A percentile compares a stretch with the other conserved stretches of the same genome.
phyloP scores from a whole-genome alignment of 2,888 invertebrate genomes.

The Nasonovia ribisnigri region DNA sequence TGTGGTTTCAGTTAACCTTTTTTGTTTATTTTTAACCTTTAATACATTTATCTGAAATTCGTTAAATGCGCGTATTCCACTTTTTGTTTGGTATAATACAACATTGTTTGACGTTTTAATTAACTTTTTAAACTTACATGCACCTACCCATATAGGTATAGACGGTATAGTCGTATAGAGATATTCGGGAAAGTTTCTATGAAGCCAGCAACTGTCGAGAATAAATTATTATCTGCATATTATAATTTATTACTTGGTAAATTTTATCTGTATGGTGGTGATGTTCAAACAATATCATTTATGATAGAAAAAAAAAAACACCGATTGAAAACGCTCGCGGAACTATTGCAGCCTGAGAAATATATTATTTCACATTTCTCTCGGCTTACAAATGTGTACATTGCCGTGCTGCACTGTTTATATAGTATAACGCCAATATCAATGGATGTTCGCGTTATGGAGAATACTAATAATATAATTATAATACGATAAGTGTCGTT shows the following conservation, averaged over 20 bases:
- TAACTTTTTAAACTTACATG: neutral
- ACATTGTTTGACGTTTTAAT: neutral
- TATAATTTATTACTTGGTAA: neutral
- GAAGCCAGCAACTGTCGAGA: neutral
- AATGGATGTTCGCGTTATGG: neutral
- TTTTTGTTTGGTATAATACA: neutral
- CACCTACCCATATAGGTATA: neutral
- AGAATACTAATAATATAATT: neutral
- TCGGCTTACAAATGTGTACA: neutral
- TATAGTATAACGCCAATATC: neutral
- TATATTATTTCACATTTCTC: neutral
- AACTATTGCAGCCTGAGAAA: neutral
- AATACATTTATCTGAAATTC: neutral
- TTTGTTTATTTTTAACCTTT: neutral
- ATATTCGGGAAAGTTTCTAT: neutral
- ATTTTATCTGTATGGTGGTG: neutral
- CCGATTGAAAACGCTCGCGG: neutral
- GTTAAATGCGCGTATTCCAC: neutral
- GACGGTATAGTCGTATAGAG: too few relatives aligned
- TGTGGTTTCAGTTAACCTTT: conserved; percentile 34
- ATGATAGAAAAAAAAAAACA: neutral
- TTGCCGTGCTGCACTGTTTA: neutral
- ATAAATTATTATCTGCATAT: neutral
- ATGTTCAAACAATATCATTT: neutral
- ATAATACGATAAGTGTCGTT: neutral